phyloP scores from a whole-genome alignment of 2,113 vertebrate species.

The Odontophorus gujanensis region DNA sequence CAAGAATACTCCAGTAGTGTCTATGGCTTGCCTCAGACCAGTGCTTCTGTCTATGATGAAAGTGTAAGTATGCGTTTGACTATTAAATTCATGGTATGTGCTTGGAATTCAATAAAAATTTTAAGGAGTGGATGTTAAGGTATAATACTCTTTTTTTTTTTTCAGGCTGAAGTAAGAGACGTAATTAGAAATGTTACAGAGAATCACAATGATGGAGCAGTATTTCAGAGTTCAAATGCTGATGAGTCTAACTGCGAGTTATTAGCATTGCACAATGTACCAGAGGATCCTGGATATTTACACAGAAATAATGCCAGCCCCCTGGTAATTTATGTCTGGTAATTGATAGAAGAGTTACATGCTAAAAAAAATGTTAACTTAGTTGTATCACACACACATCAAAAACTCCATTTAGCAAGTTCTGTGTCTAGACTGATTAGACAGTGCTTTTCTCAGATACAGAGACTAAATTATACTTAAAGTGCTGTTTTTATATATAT shows the following conservation, averaged over 20 bases:
- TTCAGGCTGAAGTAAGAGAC: conserved; percentile 63
- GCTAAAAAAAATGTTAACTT: neutral
- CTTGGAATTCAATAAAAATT: neutral
- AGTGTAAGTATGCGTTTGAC: neutral
- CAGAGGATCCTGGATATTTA: conserved; percentile 27
- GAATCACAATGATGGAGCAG: neutral
- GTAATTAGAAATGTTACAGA: neutral
- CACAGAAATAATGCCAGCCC: conserved; percentile 35
- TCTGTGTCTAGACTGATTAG: neutral
- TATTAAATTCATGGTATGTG: neutral
- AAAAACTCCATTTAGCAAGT: neutral
- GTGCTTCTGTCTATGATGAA: neutral
- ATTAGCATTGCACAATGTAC: neutral
- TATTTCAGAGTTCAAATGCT: conserved; percentile 19
- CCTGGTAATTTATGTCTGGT: conserved; percentile 53
- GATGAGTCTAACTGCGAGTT: conserved; percentile 46
- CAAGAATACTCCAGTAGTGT: neutral
- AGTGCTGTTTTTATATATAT: neutral
- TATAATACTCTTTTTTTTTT: neutral
- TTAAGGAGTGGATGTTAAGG: neutral
- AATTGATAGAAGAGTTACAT: neutral
- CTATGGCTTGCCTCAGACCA: neutral
- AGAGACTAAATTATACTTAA: neutral
- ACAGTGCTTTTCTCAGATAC: neutral
- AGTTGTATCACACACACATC: neutral